Conservation (phyloP, 2,797 vertebrate genomes). For the Tinamus major region DNA sequence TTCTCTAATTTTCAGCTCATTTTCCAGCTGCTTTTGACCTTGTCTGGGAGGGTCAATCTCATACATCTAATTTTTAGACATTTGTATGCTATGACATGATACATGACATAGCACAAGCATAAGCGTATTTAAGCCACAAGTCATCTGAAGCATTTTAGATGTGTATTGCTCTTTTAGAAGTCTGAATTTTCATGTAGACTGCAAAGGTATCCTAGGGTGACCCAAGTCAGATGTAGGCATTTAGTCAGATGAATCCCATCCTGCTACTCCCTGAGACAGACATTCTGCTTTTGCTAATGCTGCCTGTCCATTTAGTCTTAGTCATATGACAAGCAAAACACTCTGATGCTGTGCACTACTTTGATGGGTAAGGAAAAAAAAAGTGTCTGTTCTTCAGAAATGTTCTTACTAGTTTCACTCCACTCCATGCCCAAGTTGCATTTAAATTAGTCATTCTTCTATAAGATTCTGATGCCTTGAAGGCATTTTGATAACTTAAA, state of each 20-base stretch:
- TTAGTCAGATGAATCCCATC: neutral
- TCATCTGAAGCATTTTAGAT: neutral
- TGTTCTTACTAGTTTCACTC: neutral
- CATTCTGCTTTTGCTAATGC: neutral
- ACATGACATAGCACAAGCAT: neutral
- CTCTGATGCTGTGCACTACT: neutral
- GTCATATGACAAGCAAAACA: neutral
- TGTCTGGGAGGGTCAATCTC: neutral
- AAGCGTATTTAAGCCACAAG: neutral
- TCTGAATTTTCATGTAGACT: neutral
- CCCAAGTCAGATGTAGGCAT: neutral
- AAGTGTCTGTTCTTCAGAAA: neutral
- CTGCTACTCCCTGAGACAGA: neutral
- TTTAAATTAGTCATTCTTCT: neutral
- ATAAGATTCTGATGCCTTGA: neutral
- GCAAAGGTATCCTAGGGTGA: neutral
- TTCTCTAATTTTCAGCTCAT: neutral
- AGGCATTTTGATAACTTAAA: neutral
- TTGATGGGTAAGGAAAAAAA: neutral
- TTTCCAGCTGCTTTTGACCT: neutral
- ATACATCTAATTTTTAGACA: neutral
- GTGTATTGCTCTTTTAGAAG: neutral
- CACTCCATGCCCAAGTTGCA: rapidly evolving
- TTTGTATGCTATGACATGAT: too few relatives aligned
- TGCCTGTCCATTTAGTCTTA: neutral